phyloP scores from a whole-genome alignment of 2,888 invertebrate species.

The Apotomis betuletana region DNA sequence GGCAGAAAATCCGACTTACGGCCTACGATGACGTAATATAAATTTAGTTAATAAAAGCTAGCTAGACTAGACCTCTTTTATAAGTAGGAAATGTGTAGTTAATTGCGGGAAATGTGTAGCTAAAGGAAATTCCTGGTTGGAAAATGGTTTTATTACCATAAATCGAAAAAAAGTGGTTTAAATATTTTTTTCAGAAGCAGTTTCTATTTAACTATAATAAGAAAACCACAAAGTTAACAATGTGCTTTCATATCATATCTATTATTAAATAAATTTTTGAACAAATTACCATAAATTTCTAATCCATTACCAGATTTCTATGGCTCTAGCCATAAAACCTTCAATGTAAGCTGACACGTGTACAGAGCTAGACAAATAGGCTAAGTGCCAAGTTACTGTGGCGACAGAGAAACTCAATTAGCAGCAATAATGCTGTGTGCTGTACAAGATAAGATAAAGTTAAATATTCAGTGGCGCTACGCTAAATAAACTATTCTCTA shows the following conservation, averaged over 20 bases:
- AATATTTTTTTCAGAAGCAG: background rate
- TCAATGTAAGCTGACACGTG: constrained; percentile 27
- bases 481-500: constrained; percentile 9
- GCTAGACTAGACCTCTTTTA: too few relatives aligned
- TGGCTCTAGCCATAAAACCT: background rate
- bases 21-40: too few relatives aligned
- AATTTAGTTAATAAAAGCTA: too few relatives aligned
- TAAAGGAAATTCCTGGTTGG: too few relatives aligned
- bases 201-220: background rate
- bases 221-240: background rate
- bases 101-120: too few relatives aligned
- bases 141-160: too few relatives aligned
- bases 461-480: constrained; percentile 25
- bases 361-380: constrained; percentile 24
- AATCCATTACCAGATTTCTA: constrained; percentile 24
- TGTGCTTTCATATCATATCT: background rate
- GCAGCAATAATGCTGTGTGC: constrained; percentile 13
- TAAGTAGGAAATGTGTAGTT: too few relatives aligned
- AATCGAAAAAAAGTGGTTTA: too few relatives aligned
- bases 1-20: too few relatives aligned
- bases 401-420: constrained; percentile 28
- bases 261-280: background rate
- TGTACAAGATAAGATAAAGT: constrained; percentile 24
- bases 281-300: constrained; percentile 14
- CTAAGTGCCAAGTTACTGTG: constrained; percentile 23